A percentile compares a stretch with the other conserved stretches of the same genome.
These are phyloP conservation scores for Hoplodrina ambigua DNA, from an alignment of 2,888 invertebrate genomes.

Conservation along the genomic window DNA sequence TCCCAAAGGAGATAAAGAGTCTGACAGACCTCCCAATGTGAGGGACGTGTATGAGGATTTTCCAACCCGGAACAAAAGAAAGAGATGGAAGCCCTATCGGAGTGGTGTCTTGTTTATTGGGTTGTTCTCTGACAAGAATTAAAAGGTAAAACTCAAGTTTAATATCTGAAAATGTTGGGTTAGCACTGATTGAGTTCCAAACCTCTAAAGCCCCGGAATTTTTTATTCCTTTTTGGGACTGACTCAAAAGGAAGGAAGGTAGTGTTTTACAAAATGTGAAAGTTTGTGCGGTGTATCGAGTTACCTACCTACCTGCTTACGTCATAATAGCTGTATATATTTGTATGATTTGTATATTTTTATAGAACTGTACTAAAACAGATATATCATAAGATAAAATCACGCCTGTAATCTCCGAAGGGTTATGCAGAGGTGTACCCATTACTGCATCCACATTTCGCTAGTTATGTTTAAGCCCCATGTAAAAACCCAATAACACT, in stretches of 20 bases:
- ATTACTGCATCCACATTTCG: too few relatives aligned
- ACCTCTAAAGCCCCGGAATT: not conserved
- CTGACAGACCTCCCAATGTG: too few relatives aligned
- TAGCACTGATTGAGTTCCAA: not conserved
- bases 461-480: too few relatives aligned
- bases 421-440: too few relatives aligned
- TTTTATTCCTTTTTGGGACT: not conserved
- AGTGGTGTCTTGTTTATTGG: constrained; percentile 24
- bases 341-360: too few relatives aligned
- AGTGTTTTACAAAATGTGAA: not conserved
- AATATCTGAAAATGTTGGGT: not conserved
- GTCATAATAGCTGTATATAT: constrained; percentile 14
- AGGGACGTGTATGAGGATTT: too few relatives aligned
- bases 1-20: too few relatives aligned
- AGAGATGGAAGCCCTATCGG: constrained; percentile 11
- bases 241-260: constrained; percentile 9
- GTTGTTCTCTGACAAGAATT: constrained; percentile 11
- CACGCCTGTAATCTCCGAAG: too few relatives aligned
- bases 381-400: too few relatives aligned
- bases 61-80: too few relatives aligned
- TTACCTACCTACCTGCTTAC: not conserved
- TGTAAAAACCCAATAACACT: too few relatives aligned
- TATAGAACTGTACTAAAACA: too few relatives aligned
- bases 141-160: constrained; percentile 9
- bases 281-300: not conserved